Base-by-base conservation (phyloP, 2,113 vertebrate genomes). In the Istiophorus platypterus region DNA sequence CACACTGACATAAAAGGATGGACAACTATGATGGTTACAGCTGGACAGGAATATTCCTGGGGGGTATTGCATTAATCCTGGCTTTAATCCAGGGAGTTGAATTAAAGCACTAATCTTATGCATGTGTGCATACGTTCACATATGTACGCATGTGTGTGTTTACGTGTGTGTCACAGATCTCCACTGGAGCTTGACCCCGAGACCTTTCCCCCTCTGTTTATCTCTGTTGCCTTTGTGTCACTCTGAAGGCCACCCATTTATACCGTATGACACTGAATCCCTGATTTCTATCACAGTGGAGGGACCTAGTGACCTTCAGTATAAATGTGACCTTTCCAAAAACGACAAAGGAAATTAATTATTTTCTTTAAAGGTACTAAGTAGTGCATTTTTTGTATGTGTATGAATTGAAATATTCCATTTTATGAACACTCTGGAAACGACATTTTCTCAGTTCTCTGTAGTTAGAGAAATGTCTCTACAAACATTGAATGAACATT, bases 21-120 rank as follows among this genome's bases (percentile, higher is more conserved):
- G 29, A 78, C 22, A 49, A 56, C 24, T 37, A 9, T 34, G 56
- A 41, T 49, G 20, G 13, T 72, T 72, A 71, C 72, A 89, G 73
- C 76, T 63, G 56, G 65, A 75, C 17, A 67, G 7, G 86, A 63
- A 78, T 84, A 74, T 82, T 29, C 76, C 59, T 34, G 29, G 72
- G 26, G 37, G 29, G 37, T 73, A 67, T 72, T 80, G 37, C 70
- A 80, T 91, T 92, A 93, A 90, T 90, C 87, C 87, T 63, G 64
- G 31, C 76, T 77, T 42, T 89, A 89, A 91, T 91, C 88, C 82
- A 80, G 72, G 24, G 68, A 80, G 68, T 37, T 85, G 80, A 88
- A 88, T 90, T 85, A 78, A 84, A 82, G 86, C 47, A 58, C 10
- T 86, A 90, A 91, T 89, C 84, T 42, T 9, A 0, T 78, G 65